Percentiles rank a stretch among this genome's conserved stretches.
Conservation (phyloP, 2,888 invertebrate species). For the Epistrophe grossulariae region DNA sequence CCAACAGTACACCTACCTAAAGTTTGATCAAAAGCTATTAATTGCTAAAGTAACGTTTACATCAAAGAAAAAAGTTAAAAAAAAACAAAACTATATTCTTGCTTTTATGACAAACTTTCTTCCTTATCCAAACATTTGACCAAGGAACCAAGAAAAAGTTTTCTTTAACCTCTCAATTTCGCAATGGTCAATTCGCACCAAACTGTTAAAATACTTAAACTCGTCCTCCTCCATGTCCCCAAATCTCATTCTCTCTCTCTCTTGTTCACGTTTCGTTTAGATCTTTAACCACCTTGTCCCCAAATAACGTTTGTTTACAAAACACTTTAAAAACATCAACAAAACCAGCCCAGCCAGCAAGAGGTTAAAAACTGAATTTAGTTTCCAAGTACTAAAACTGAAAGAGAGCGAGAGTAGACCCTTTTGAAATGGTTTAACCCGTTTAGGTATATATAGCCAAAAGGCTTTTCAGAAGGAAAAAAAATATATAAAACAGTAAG, state of each 20-base stretch:
- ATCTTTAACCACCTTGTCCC: neutral
- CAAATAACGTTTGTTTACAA: slow-evolving; percentile 67
- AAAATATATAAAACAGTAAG: slow-evolving; percentile 3
- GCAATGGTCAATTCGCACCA: slow-evolving; percentile 17
- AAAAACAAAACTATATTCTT: neutral
- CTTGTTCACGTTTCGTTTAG: neutral
- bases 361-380: slow-evolving; percentile 57
- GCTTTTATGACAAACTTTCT: neutral
- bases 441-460: slow-evolving; percentile 67
- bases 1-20: neutral
- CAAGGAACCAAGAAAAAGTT: neutral
- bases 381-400: slow-evolving; percentile 40
- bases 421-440: slow-evolving; percentile 66
- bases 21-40: neutral
- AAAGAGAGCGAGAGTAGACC: slow-evolving; percentile 47
- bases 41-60: neutral
- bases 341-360: slow-evolving; percentile 28
- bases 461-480: slow-evolving; percentile 47
- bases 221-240: neutral
- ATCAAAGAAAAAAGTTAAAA: neutral
- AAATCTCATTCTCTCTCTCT: neutral
- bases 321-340: slow-evolving; percentile 62
- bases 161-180: slow-evolving; percentile 3
- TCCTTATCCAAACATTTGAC: neutral
- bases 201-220: neutral